Base-by-base conservation (phyloP, 2,888 invertebrate species). In the Drosophila imparisetae region DNA sequence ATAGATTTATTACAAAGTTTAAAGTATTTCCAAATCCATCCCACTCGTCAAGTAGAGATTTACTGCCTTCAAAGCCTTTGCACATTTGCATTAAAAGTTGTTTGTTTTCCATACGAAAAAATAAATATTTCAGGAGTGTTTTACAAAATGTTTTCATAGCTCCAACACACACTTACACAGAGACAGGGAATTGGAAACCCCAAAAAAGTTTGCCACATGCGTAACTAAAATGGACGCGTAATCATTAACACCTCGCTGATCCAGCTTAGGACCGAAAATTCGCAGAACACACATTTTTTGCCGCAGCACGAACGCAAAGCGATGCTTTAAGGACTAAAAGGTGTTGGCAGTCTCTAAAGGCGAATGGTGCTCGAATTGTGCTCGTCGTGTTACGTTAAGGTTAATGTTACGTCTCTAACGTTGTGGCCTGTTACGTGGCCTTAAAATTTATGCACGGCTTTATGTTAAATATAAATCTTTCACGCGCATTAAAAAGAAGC, bases 221-320 rank as follows among this genome's bases (percentile, higher is more conserved):
- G 36, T 60, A 65, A 50, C 49, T 45, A 24, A 62, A 72, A 68
- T 60, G 54, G 53, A 53, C 59, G 76, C 64, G 54, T 54, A 78
- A 76, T 81, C 84, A 78, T 86, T 86, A 86, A 86, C 86, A 83
- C 79, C 81, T 81, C 66, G 66, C 65, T 76, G 70, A 86, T 76
- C 64, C 71, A 18, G 70, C 57, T 60, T 76, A 52, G 67, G 40
- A 11, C 57, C 29, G 29, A 40, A 64, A 61, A 60, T 69, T 75
- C 32, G 58, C 32, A 72, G 62, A 38, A 55, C 67, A 32, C 40
- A 72, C 32, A 62, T 48, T 62, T 55, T 59, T 32, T 10, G 49
- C 59, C 72, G 3, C 79, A 66, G 24, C 64, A 55, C 71, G 58
- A 66, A 52, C 49, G 34, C 29, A 55, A 38, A 32, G 36, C 21